Percentiles rank a stretch among this genome's conserved stretches.
These are phyloP conservation scores for Hystrix brachyura DNA, from an alignment of 2,113 vertebrate genomes.

Conservation along the genomic window DNA sequence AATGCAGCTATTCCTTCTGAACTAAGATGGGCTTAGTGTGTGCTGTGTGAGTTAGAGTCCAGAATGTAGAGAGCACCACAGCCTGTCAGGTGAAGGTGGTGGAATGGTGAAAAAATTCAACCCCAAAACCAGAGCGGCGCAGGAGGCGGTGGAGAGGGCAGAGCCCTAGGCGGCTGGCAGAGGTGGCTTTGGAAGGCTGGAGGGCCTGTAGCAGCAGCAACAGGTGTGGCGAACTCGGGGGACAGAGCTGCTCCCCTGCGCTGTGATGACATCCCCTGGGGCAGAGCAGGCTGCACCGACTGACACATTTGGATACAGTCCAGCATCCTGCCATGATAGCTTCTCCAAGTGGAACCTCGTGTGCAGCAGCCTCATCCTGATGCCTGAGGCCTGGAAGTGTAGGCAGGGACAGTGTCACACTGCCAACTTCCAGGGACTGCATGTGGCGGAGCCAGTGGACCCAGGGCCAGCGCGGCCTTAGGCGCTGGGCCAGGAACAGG, in stretches of 20 bases:
- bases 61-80: not conserved
- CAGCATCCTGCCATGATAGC: not conserved
- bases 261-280: not conserved
- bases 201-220: not conserved
- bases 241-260: too few species aligned
- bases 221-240: not conserved
- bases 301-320: not conserved
- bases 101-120: not conserved
- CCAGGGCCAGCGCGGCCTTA: not conserved
- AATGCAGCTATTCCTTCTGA: not conserved
- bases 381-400: not conserved
- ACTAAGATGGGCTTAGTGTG: not conserved
- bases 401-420: not conserved
- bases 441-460: not conserved
- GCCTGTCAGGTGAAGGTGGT: not conserved
- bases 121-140: not conserved
- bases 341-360: not conserved
- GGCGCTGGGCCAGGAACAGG: not conserved
- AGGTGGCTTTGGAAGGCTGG: not conserved
- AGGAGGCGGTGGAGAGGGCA: not conserved
- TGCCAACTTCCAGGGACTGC: not conserved
- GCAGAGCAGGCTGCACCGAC: not conserved
- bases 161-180: not conserved
- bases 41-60: too few species aligned
- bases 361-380: too few species aligned